phyloP scores from a whole-genome alignment of 2,888 invertebrate genomes.

The Synanthedon tipuliformis region DNA sequence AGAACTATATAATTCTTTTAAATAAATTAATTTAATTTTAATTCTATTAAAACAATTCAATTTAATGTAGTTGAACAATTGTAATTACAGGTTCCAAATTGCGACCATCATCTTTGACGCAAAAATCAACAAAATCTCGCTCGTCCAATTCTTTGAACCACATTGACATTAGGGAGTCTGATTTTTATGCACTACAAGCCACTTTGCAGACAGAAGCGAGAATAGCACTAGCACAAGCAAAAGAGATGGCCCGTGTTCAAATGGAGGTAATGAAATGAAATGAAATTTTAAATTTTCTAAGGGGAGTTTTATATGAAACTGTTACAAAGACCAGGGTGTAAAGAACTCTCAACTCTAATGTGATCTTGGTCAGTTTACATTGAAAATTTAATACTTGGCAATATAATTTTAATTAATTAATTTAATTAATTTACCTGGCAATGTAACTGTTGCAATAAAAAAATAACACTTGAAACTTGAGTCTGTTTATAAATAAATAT shows the following conservation, averaged over 20 bases:
- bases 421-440: too few relatives aligned
- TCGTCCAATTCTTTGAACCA: conserved; percentile 61
- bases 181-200: conserved; percentile 85
- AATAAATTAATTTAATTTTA: neutral
- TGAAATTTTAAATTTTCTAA: too few relatives aligned
- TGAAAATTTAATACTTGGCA: too few relatives aligned
- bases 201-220: conserved; percentile 88
- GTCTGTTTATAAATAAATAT: too few relatives aligned
- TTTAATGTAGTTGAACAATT: too few relatives aligned
- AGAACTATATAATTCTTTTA: neutral
- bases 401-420: too few relatives aligned
- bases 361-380: too few relatives aligned
- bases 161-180: conserved; percentile 72
- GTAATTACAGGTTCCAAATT: conserved; percentile 41
- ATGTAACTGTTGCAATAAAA: too few relatives aligned
- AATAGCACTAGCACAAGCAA: conserved; percentile 89
- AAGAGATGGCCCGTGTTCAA: conserved; percentile 91
- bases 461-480: too few relatives aligned
- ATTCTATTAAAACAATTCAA: neutral
- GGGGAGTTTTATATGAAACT: too few relatives aligned
- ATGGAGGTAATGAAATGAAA: conserved; percentile 85
- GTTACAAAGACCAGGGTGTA: too few relatives aligned
- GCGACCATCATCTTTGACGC: conserved; percentile 52
- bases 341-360: too few relatives aligned
- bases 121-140: conserved; percentile 55